phyloP scores from a whole-genome alignment of 2,888 invertebrate species.

The Odontothrips loti region DNA sequence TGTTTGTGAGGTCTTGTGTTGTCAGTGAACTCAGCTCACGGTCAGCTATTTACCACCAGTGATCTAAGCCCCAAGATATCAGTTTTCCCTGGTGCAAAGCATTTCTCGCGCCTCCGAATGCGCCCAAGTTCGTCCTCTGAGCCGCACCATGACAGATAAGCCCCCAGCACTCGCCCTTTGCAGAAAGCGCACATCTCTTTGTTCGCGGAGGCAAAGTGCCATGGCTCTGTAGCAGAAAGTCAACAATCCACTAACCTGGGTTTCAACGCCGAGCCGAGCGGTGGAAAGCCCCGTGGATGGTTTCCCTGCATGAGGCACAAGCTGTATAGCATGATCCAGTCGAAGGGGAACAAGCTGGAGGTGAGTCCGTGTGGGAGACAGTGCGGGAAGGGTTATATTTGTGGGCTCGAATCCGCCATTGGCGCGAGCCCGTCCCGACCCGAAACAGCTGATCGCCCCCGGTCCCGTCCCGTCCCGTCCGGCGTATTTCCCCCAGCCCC shows the following conservation, averaged over 20 bases:
- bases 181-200: background rate
- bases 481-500: background rate
- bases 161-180: background rate
- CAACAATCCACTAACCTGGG: background rate
- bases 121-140: background rate
- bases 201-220: background rate
- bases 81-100: background rate
- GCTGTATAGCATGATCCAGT: slow-evolving; percentile 36
- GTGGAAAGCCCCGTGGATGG: background rate
- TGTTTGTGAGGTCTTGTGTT: slow-evolving; percentile 11
- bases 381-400: background rate
- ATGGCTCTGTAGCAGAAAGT: background rate
- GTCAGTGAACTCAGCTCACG: slow-evolving; percentile 1
- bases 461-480: background rate
- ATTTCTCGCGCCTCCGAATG: background rate
- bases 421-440: background rate
- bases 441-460: background rate
- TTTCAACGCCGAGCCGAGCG: background rate
- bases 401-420: background rate
- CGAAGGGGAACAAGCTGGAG: slow-evolving; percentile 38
- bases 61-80: background rate
- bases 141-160: background rate
- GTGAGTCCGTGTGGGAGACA: slow-evolving; percentile 30
- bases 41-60: slow-evolving; percentile 6
- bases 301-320: background rate